phyloP scores from a whole-genome alignment of 2,113 vertebrate genomes.

The Pluvialis apricaria region DNA sequence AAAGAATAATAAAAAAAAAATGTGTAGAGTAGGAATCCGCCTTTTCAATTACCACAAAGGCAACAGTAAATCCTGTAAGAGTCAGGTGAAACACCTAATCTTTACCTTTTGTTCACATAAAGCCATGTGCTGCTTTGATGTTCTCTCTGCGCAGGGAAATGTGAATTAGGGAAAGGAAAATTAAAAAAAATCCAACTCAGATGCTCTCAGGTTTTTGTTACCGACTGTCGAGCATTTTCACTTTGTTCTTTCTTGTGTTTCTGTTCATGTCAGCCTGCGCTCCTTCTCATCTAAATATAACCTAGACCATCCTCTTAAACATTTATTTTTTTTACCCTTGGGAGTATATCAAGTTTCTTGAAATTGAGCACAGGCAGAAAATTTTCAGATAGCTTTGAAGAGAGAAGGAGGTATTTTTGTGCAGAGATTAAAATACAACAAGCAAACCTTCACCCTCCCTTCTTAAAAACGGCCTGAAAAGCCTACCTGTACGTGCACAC shows the following conservation, averaged over 20 bases:
- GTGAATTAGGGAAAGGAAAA: neutral
- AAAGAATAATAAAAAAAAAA: neutral
- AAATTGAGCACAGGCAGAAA: neutral
- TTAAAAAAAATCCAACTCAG: neutral
- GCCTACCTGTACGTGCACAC: neutral
- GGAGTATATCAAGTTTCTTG: conserved; percentile 15
- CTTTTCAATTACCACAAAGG: neutral
- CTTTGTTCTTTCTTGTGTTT: conserved; percentile 28
- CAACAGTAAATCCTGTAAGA: neutral
- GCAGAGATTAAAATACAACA: neutral
- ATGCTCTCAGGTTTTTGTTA: neutral
- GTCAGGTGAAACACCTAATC: neutral
- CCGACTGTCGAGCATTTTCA: neutral
- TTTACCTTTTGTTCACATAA: conserved; percentile 9
- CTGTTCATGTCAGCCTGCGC: neutral
- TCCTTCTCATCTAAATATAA: conserved; percentile 34
- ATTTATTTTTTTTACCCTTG: neutral
- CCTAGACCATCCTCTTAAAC: neutral
- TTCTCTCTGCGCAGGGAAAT: neutral
- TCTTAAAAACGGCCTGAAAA: neutral
- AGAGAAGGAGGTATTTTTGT: neutral
- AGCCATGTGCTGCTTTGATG: conserved; percentile 18
- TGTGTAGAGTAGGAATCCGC: neutral
- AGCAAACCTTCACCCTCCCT: neutral
- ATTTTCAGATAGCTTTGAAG: neutral